A percentile compares a stretch with the other conserved stretches of the same genome.
These are phyloP conservation scores for Neomonachus schauinslandi DNA, from an alignment of 2,113 vertebrate genomes.

Conservation along the genomic window DNA sequence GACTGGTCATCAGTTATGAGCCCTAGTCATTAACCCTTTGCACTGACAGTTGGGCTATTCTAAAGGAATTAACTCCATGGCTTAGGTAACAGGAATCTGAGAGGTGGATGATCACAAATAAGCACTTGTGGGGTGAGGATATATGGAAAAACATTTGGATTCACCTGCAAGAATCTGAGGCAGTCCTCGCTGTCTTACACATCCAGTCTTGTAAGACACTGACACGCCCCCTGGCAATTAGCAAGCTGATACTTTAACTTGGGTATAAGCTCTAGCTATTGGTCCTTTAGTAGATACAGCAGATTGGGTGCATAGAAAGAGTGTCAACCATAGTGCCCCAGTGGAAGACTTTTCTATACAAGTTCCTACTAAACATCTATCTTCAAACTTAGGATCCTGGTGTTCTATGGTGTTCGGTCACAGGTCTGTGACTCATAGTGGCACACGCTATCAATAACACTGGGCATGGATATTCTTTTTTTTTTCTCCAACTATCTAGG, in stretches of 20 bases:
- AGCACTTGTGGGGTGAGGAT: neutral
- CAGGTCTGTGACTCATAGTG: neutral
- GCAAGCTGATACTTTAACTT: neutral
- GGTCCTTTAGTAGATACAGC: no score
- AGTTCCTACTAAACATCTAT: neutral
- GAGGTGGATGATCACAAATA: neutral
- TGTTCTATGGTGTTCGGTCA: neutral
- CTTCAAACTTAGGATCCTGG: neutral
- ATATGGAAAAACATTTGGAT: neutral
- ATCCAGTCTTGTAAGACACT: neutral
- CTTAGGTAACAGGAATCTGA: neutral
- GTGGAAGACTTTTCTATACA: neutral
- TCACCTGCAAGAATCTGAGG: neutral
- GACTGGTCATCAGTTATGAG: neutral
- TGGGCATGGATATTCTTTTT: neutral
- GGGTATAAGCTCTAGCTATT: neutral
- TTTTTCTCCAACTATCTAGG: neutral
- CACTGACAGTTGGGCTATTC: neutral
- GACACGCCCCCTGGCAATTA: neutral
- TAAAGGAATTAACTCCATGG: neutral
- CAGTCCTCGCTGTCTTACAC: no score
- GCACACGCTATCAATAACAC: neutral
- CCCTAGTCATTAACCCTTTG: no score
- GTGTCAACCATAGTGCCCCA: neutral
- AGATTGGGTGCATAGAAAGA: neutral